phyloP scores from a whole-genome alignment of 1,140 invertebrate species.

The Orius laevigatus region DNA sequence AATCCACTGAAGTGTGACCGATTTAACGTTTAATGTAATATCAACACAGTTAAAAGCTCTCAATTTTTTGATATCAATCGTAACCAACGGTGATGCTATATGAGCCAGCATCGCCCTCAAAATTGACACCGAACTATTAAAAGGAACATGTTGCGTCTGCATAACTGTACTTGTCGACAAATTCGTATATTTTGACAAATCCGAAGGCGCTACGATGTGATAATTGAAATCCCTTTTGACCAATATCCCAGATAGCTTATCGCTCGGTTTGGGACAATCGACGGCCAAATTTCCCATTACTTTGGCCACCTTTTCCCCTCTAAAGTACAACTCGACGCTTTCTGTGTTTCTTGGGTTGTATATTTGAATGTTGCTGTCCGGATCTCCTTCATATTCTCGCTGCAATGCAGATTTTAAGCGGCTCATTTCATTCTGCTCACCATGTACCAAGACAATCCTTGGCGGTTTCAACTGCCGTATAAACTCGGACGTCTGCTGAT shows the following conservation, averaged over 20 bases:
- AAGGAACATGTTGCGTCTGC: constrained; percentile 79
- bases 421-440: constrained; percentile 98
- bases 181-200: constrained; percentile 93
- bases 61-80: constrained; percentile 54
- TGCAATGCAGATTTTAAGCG: constrained; percentile 85
- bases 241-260: constrained; percentile 77
- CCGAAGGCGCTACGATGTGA: constrained; percentile 78
- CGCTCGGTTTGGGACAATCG: constrained; percentile 58
- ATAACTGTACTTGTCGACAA: constrained; percentile 82
- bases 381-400: constrained; percentile 84
- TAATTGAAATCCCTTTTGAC: constrained; percentile 98
- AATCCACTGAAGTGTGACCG: constrained; percentile 76
- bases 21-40: constrained; percentile 65
- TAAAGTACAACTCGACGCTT: constrained; percentile 79
- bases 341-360: constrained; percentile 95
- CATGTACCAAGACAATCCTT: constrained; percentile 94
- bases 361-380: constrained; percentile 72
- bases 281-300: constrained; percentile 82
- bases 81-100: constrained; percentile 63
- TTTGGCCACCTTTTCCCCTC: constrained; percentile 41
- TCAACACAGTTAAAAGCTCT: constrained; percentile 65
- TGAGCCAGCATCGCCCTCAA: constrained; percentile 72
- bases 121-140: constrained; percentile 56
- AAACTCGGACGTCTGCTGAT: constrained; percentile 96
- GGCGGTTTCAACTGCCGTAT: constrained; percentile 84